These are phyloP conservation scores for Drosophila rufa DNA, from an alignment of 1,140 invertebrate species.

Conservation along the genomic window DNA sequence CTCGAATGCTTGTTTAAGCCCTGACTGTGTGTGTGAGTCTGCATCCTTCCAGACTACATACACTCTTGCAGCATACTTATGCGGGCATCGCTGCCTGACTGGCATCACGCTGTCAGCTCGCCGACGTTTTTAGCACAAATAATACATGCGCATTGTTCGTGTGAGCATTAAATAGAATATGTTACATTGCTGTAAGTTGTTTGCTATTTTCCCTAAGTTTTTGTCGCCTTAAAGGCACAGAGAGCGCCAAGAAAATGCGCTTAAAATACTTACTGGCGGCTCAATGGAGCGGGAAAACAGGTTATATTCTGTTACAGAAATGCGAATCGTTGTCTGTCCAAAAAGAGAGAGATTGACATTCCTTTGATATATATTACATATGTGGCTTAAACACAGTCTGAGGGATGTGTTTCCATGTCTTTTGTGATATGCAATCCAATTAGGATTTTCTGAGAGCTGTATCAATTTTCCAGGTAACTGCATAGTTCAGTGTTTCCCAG, in stretches of 20 bases:
- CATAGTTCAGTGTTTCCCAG: not conserved
- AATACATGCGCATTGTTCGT: slow-evolving; percentile 50
- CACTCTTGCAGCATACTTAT: slow-evolving; percentile 71
- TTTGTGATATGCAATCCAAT: not conserved
- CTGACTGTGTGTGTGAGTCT: slow-evolving; percentile 18
- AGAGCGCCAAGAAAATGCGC: slow-evolving; percentile 27
- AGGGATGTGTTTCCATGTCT: not conserved
- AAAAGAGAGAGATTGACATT: not conserved
- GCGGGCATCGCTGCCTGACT: slow-evolving; percentile 62
- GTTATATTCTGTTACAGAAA: slow-evolving; percentile 13
- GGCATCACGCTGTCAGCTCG: slow-evolving; percentile 74
- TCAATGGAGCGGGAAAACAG: slow-evolving; percentile 8
- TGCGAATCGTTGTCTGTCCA: not conserved
- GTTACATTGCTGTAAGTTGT: slow-evolving; percentile 61
- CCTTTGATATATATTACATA: not conserved
- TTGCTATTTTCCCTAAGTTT: slow-evolving; percentile 62
- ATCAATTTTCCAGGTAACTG: not conserved
- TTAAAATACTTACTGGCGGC: slow-evolving; percentile 34
- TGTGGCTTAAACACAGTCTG: not conserved
- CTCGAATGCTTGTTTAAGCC: slow-evolving; percentile 73
- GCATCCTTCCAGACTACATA: slow-evolving; percentile 38
- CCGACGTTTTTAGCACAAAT: slow-evolving; percentile 78
- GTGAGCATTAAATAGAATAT: slow-evolving; percentile 43
- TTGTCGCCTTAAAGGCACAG: slow-evolving; percentile 37
- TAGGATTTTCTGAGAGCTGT: not conserved